Base-by-base conservation (phyloP, 2,113 vertebrate species). In the Rhabdornis inornatus region DNA sequence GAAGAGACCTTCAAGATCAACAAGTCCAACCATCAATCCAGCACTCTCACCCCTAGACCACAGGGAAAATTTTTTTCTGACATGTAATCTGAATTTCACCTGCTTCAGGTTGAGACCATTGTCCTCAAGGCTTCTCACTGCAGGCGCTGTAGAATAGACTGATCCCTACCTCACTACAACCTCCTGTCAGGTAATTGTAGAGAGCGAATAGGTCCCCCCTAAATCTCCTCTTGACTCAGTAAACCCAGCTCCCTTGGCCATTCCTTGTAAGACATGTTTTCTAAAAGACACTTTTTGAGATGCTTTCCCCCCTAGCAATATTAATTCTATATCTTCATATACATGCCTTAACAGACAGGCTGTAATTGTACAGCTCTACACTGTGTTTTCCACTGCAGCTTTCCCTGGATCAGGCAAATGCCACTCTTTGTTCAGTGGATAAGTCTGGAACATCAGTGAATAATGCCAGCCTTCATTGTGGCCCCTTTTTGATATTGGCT, bases 351-450 rank as follows among this genome's bases (percentile, higher is more conserved):
- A 77, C 55, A 76, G 60, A 63, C 11, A 52, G 64, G 14, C 60
- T 75, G n/a, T 22, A 65, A 47, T 13, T 37, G 22, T 52, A 33
- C 8, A 7, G 23, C 9, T 77, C 86, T 44, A 25, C 57, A 4
- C 37, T 44, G n/a, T 56, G 74, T 65, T 95, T 95, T 72, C 70
- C 75, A 42, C 55, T 47, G 31, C 45, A 71, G 35, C 64, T 71
- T 84, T n/a, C 53, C 44, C 71, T 37, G 47, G 27, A 52, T 87
- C 56, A 82, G 60, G n/a, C 69, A 94, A 90, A 95, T 75, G 56
- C 83, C 40, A 7, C 20, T 56, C 92, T 94, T 94, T 95, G 92
- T 96, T 92, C 56, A n/a, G 55, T 9, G 65, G 94, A 84, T 89
- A 77, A 91, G 33, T 40, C 89, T 69, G 68, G 95, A 97, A 96